Percentiles rank a stretch among this genome's conserved stretches.
Conservation (phyloP, 2,113 vertebrate species). For the Amblyornis subalaris region DNA sequence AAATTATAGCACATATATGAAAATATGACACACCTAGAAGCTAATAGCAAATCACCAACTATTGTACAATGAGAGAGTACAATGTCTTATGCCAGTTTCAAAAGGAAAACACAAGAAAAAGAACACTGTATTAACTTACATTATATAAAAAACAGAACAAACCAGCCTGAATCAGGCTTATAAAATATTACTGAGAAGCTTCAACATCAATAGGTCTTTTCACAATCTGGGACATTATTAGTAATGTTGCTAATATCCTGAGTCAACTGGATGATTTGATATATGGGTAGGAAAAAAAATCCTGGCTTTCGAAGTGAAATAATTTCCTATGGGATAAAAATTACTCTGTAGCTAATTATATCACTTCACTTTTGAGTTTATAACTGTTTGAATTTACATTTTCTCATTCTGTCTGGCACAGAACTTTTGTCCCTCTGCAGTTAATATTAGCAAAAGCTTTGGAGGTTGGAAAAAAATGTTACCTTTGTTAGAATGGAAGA, state of each 20-base stretch:
- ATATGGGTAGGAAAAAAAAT: not conserved
- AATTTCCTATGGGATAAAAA: not conserved
- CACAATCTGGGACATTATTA: not conserved
- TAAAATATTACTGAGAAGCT: not conserved
- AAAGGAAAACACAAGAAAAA: not conserved
- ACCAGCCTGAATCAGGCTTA: not conserved
- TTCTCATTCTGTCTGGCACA: not conserved
- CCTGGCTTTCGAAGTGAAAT: not conserved
- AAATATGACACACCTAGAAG: not conserved
- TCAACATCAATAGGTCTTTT: not conserved
- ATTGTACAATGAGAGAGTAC: not conserved
- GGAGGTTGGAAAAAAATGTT: not conserved
- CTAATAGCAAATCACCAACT: not conserved
- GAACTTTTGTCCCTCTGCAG: not conserved
- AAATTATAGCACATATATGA: not conserved
- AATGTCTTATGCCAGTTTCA: not conserved
- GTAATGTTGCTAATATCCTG: not conserved
- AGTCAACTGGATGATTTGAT: not conserved
- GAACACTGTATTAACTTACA: not conserved
- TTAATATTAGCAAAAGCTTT: not conserved
- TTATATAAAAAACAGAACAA: not conserved
- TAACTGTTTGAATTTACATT: not conserved
- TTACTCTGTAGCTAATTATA: not conserved
- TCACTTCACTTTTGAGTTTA: not conserved
- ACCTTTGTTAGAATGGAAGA: not conserved